Base-by-base conservation (phyloP, 2,797 vertebrate species). In the Halcyon badia region DNA sequence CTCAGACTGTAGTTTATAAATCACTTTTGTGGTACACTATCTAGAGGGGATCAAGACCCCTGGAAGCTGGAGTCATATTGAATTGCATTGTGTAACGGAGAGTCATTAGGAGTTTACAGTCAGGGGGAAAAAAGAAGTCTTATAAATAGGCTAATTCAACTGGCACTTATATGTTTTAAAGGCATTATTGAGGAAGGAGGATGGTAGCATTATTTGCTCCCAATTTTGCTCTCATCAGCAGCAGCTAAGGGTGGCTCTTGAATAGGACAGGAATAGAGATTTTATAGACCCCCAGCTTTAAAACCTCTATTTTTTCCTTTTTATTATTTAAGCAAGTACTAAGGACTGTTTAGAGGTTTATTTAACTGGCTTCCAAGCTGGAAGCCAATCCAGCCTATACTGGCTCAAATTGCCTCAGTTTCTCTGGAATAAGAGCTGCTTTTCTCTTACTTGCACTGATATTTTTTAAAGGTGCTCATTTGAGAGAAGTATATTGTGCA, bases 1-100 rank as follows among this genome's bases (percentile, higher is more conserved):
- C 91, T 93, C 95, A 97, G 98, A 83, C 79, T 87, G 93, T 60
- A 96, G 97, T 97, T 98, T 97, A 98, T 98, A 98, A 98, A 98
- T 98, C 97, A 98, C 95, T 95, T 95, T 96, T 93, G 76, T 84
- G 96, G 97, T 88, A 81, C 87, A 75, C 91, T 86, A 72, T 95
- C 83, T 58, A 66, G 95, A 86, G 83, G 95, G 95, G 97, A 97
- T 96, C 97, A 97, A 96, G 97, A 96, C 97, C 97, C 91, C 78
- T 88, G 90, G 41, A 92, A 97, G 95, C 94, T 95, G 88, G 90
- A 97, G 96, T 97, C 97, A 89, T 97, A 98, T 92, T 97, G 97
- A 97, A 97, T 97, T 93, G 97, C 95, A 97, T 95, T 52, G 73
- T 97, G 91, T 94, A 86, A 82, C n/a, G 79, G 91, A 85, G 86